Conservation (phyloP, 1,140 invertebrate genomes). For the Pteromalus puparum region DNA sequence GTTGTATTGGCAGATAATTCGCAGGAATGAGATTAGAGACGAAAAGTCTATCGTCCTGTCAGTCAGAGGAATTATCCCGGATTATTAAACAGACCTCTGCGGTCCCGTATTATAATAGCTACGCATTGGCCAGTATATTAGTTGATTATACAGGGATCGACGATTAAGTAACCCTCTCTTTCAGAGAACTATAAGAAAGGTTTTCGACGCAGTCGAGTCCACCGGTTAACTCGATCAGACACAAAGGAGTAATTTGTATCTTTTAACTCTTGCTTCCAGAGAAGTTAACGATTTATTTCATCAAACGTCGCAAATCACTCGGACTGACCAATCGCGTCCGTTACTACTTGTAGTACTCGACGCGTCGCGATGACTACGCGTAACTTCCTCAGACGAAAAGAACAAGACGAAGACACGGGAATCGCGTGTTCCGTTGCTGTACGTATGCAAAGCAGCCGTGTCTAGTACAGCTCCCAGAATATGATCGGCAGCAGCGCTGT, state of each 20-base stretch:
- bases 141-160: neutral
- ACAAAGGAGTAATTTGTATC: slow-evolving; percentile 50
- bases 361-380: too few relatives aligned
- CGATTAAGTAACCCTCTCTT: slow-evolving; percentile 18
- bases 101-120: neutral
- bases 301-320: too few relatives aligned
- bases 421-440: neutral
- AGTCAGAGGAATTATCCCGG: slow-evolving; percentile 42
- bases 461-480: neutral
- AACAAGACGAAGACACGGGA: neutral
- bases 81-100: neutral
- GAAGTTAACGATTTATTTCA: neutral
- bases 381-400: too few relatives aligned
- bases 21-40: slow-evolving; percentile 21
- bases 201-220: slow-evolving; percentile 34
- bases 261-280: slow-evolving; percentile 27
- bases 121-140: neutral
- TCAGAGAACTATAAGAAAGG: neutral
- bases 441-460: neutral
- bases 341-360: too few relatives aligned
- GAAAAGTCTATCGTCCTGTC: slow-evolving; percentile 12
- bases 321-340: too few relatives aligned
- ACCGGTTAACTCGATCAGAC: slow-evolving; percentile 44
- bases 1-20: slow-evolving; percentile 27
- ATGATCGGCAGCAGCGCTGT: neutral